Evolutionary conservation across 1,140 invertebrate species (phyloP).

Genomic region (Cepaea nemoralis): DNA sequence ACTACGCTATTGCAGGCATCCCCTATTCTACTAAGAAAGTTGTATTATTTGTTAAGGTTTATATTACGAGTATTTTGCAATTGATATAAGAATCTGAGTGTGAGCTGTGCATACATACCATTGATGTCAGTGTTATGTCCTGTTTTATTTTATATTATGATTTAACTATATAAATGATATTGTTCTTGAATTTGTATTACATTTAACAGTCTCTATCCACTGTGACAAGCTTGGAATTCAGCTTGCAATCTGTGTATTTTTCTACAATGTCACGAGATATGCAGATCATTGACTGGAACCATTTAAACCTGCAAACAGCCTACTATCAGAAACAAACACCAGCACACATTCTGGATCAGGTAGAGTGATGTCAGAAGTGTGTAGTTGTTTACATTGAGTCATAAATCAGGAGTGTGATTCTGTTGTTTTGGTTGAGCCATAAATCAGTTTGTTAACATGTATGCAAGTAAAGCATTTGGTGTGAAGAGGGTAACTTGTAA

Average conservation of each 20-base stretch:
- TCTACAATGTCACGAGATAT: constrained; percentile 23
- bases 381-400: not conserved
- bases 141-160: not conserved
- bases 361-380: not conserved
- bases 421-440: too few species aligned
- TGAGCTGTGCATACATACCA: too few species aligned
- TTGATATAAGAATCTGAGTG: too few species aligned
- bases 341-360: constrained; percentile 26
- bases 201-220: constrained; percentile 8
- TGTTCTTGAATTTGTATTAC: not conserved
- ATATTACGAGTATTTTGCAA: too few species aligned
- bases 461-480: too few species aligned
- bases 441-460: too few species aligned
- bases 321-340: constrained; percentile 17
- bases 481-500: too few species aligned
- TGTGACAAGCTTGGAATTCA: constrained; percentile 27
- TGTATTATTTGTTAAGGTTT: too few species aligned
- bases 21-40: too few species aligned
- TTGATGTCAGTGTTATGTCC: not conserved
- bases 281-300: constrained; percentile 10
- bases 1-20: too few species aligned
- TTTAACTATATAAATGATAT: not conserved
- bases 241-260: constrained; percentile 27
- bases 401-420: not conserved
- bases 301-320: not conserved